phyloP scores from a whole-genome alignment of 2,797 vertebrate species.

The Brachyalestes nurse region DNA sequence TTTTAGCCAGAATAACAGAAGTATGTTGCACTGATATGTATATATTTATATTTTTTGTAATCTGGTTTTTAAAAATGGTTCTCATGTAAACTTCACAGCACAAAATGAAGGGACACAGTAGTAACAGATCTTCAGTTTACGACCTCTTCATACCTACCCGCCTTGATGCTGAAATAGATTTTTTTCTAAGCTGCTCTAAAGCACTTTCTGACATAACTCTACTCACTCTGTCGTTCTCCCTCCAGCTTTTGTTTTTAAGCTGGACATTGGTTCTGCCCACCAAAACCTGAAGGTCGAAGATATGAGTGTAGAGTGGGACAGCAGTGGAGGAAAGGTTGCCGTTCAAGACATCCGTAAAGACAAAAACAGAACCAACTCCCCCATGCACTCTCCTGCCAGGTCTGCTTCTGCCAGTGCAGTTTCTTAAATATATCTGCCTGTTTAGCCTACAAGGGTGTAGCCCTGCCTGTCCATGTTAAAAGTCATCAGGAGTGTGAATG shows the following conservation, averaged over 20 bases:
- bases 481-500: no score
- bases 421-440: not conserved
- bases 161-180: no score
- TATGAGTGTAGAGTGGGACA: constrained; percentile 93
- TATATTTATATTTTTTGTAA: no score
- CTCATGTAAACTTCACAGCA: no score
- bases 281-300: constrained; percentile 96
- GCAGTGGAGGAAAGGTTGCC: constrained; percentile 85
- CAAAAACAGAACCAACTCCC: constrained; percentile 88
- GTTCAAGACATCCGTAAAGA: constrained; percentile 95
- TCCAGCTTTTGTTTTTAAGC: constrained; percentile 90
- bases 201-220: not conserved
- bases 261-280: constrained; percentile 88
- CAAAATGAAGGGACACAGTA: no score
- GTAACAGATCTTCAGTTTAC: no score
- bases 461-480: no score
- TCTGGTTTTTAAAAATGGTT: no score
- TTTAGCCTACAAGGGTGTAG: not conserved
- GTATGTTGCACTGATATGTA: not conserved
- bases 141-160: no score
- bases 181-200: no score
- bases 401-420: constrained; percentile 54
- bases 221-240: not conserved
- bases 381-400: constrained; percentile 94
- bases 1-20: not conserved